Evolutionary conservation across 2,113 vertebrate species (phyloP), one percentile per base, ranked within the genome.

Genomic region (Oreochromis spilurus): DNA sequence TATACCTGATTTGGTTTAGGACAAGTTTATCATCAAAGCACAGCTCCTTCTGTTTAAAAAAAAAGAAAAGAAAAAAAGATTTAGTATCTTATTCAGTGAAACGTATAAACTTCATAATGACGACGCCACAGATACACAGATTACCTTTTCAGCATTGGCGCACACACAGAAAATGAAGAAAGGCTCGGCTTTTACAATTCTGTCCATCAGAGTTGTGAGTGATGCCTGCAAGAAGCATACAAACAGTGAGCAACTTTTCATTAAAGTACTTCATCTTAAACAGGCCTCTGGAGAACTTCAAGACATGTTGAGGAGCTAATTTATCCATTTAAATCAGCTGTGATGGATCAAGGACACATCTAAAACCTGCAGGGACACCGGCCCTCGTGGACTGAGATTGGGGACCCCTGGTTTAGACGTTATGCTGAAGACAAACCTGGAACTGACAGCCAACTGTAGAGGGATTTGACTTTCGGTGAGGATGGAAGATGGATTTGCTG

Each of bases 91-190:
- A 26, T 34, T 4, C 9, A 57, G 12, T 31, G 2, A 29, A 26
- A 72, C 11, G 6, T 48, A 6, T 21, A 19, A 24, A 80, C 54
- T 26, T 58, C 10, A 53, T 17, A 3, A 53, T 2, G 8, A 84
- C 4, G 5, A 24, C 24, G 34, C 10, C 10, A 19, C 10, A 70
- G 34, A 57, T 40, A 77, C 17, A 83, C 11, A 79, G 1, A 26
- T 5, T 12, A 55, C 98, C 98, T 98, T 99, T 90, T 97, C 96
- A 1, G 97, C 95, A 0, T 99, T 99, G 90, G 98, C 97, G 54
- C 98, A 97, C 87, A 99, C 95, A 86, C 98, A 99, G 80, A 97
- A 97, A 90, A 99, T 98, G 91, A 99, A 99, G 94, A 98, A 98
- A 0, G 98, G 97, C 45, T 99, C 97, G 0, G 98, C 97, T 91